Evolutionary conservation across 2,888 invertebrate species (phyloP), one percentile per base, ranked within the genome.

Genomic region (Nesidiocoris tenuis): DNA sequence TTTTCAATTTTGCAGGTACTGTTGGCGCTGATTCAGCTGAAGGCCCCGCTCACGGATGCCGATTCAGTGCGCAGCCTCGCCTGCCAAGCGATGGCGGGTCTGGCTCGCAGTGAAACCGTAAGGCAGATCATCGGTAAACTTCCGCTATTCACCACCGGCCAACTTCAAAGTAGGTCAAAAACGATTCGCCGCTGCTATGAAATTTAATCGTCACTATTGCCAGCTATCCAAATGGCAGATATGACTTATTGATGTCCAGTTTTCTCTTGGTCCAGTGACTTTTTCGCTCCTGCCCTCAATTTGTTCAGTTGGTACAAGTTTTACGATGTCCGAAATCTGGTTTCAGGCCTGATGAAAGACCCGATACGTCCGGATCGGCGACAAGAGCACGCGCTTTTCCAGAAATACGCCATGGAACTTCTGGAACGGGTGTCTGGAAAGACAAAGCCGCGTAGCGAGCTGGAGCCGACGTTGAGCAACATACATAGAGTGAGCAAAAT

Each of bases 301-400:
- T n/a, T n/a, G n/a, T n/a, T n/a, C n/a, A n/a, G n/a, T n/a, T n/a
- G n/a, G n/a, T n/a, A n/a, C n/a, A n/a, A n/a, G n/a, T n/a, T n/a
- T n/a, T n/a, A n/a, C n/a, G n/a, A n/a, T n/a, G n/a, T n/a, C n/a
- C n/a, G n/a, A n/a, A n/a, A n/a, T n/a, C 39, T 39, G 71, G 70
- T 85, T 84, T 3, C 85, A 92, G 92, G 88, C 79, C 85, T 98
- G 74, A 97, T 98, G 94, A 91, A 95, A 74, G 97, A 98, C 84
- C 98, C 98, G 12, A 95, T 99, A 78, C 87, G 98, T 0, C 96
- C 97, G 85, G 98, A 99, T 84, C 97, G 96, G 84, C 88, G 96
- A 0, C 91, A 93, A 79, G 97, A 98, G 81, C 98, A 99, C 84
- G 93, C 95, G 0, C 90, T 91, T 84, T 99, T 99, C 84, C 97